Conservation (phyloP, 2,113 vertebrate genomes). For the Tychaedon coryphoeus region DNA sequence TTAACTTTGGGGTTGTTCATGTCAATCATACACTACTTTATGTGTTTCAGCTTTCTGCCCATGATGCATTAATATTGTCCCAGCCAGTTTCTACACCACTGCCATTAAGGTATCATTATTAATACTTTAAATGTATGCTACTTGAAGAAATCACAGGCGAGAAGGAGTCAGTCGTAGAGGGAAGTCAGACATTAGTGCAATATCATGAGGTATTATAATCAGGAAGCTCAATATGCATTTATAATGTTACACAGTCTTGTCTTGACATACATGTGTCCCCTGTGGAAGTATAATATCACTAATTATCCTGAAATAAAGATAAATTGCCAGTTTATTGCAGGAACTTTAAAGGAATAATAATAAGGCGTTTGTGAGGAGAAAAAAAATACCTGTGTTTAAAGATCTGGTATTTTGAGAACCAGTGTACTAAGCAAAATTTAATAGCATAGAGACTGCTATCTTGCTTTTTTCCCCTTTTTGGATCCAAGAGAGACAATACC, state of each 20-base stretch:
- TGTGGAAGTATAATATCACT: neutral
- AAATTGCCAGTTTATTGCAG: neutral
- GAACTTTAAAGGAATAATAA: neutral
- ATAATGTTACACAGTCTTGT: neutral
- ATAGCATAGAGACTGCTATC: neutral
- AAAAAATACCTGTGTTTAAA: neutral
- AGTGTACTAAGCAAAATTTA: neutral
- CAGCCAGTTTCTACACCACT: slow-evolving; percentile 96
- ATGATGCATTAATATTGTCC: slow-evolving; percentile 90
- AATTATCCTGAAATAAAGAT: neutral
- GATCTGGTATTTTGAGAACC: neutral
- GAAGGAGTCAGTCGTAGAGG: neutral
- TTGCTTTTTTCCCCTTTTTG: neutral
- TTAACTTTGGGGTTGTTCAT: neutral
- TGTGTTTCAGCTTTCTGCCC: slow-evolving; percentile 85
- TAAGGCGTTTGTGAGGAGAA: neutral
- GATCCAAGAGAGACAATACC: neutral
- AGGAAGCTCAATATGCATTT: neutral
- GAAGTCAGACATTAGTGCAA: neutral
- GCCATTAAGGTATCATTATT: slow-evolving; percentile 87
- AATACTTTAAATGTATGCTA: neutral
- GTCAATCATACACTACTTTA: slow-evolving; percentile 14
- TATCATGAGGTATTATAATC: neutral
- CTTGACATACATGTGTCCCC: neutral
- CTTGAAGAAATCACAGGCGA: neutral